phyloP scores from a whole-genome alignment of 2,113 vertebrate species.

The Cnemophilus loriae region DNA sequence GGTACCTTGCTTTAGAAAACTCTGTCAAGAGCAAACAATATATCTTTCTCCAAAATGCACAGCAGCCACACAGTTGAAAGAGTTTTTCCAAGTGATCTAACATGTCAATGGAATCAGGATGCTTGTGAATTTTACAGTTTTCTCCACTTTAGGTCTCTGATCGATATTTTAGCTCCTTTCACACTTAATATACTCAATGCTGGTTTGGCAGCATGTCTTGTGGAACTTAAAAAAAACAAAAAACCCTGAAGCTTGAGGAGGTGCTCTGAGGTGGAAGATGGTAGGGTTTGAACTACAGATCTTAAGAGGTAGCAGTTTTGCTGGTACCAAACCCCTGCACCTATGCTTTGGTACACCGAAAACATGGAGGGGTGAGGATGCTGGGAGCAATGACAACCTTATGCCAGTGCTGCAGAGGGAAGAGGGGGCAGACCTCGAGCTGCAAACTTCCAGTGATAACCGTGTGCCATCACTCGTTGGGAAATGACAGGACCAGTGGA shows the following conservation, averaged over 20 bases:
- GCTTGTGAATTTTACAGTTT: conserved; percentile 10
- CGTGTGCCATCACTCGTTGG: not conserved
- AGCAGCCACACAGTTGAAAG: conserved; percentile 5
- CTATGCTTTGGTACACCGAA: not conserved
- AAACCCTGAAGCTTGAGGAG: not conserved
- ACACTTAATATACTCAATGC: not conserved
- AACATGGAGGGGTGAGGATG: not conserved
- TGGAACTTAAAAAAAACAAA: not conserved
- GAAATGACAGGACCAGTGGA: conserved; percentile 51
- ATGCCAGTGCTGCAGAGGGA: not conserved
- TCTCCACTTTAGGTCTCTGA: not conserved
- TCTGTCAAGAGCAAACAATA: conserved; percentile 61
- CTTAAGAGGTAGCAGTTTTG: not conserved
- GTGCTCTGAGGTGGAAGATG: not conserved
- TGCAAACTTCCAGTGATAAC: not conserved
- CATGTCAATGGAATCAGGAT: not conserved
- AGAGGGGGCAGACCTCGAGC: not conserved
- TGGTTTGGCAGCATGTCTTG: not conserved
- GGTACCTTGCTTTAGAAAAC: conserved; percentile 71
- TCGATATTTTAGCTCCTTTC: conserved; percentile 8
- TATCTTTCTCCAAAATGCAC: conserved; percentile 55
- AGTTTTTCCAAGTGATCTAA: conserved; percentile 17
- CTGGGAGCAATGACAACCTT: not conserved
- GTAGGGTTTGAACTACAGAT: not conserved
- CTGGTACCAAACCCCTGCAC: not conserved